Base-by-base conservation (phyloP, 2,888 invertebrate species). In the Scaptomyza tumidula region DNA sequence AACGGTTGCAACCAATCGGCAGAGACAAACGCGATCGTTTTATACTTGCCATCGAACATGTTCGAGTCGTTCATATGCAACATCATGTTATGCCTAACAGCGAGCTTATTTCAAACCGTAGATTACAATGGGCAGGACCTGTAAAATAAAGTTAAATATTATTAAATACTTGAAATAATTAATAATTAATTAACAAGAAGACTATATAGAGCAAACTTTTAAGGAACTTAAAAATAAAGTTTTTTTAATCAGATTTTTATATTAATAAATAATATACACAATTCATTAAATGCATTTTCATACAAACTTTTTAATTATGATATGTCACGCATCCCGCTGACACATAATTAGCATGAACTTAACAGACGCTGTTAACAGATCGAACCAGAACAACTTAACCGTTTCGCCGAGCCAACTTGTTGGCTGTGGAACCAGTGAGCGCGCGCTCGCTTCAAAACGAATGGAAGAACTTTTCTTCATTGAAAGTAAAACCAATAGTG, bases 401-500 rank as follows among this genome's bases (percentile, higher is more conserved):
- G 76, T 59, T 73, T 73, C 55, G 65, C 0, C 9, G 6, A 14
- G 1, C 70, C 35, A 73, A 73, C 78, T 37, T 73, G 73, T 73
- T 73, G 45, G 39, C 31, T 44, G 57, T 62, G 61, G 71, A 75
- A 70, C 71, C 33, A 71, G 75, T 35, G 11, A 10, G 5, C 7
- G 29, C 33, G 48, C 37, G 37, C 11, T 33, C 55, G 31, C 45
- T 13, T 19, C 9, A 31, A 60, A 56, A 44, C 33, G 56, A 37
- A 29, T 52, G 33, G 3, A 16, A 78, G 74, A 78, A 73, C 53
- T 65, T 70, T 61, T 64, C 71, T 41, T 68, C 65, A 69, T 80
- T 71, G 84, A 86, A 83, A 86, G 84, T 80, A 75, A 86, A 86
- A 83, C 48, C 66, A 43, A 43, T 16, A 19, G 41, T 41, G 61